These are phyloP conservation scores for Hydrotaea diabolus DNA, from an alignment of 2,888 invertebrate genomes.

Conservation along the genomic window DNA sequence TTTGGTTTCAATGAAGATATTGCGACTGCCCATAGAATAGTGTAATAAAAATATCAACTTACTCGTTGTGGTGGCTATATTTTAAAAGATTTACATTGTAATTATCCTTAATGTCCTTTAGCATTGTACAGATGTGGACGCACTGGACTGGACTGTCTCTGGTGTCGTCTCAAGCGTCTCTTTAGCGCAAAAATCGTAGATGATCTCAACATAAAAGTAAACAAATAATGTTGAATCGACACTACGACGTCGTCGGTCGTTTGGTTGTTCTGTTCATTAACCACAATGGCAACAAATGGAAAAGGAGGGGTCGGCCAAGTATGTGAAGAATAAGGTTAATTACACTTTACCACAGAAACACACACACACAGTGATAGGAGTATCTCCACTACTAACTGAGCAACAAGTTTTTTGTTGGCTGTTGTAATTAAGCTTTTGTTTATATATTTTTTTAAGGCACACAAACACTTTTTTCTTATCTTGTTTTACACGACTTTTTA, in stretches of 20 bases:
- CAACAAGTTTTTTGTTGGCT: constrained; percentile 26
- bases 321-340: background rate
- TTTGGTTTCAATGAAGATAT: constrained; percentile 45
- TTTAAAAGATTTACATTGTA: constrained; percentile 53
- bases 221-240: constrained; percentile 1
- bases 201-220: constrained; percentile 43
- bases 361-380: background rate
- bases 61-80: constrained; percentile 44
- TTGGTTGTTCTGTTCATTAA: background rate
- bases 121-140: constrained; percentile 35
- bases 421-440: constrained; percentile 1
- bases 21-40: background rate
- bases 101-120: constrained; percentile 56
- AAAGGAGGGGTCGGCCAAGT: background rate
- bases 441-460: constrained; percentile 1
- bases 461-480: background rate
- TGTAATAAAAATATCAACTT: constrained; percentile 46
- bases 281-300: background rate
- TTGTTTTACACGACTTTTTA: constrained; percentile 50
- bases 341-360: background rate
- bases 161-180: constrained; percentile 4
- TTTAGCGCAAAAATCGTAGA: background rate
- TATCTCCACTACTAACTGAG: background rate
- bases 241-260: too few relatives aligned
- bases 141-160: constrained; percentile 17